phyloP scores from a whole-genome alignment of 2,113 vertebrate genomes.

The Lathamus discolor region DNA sequence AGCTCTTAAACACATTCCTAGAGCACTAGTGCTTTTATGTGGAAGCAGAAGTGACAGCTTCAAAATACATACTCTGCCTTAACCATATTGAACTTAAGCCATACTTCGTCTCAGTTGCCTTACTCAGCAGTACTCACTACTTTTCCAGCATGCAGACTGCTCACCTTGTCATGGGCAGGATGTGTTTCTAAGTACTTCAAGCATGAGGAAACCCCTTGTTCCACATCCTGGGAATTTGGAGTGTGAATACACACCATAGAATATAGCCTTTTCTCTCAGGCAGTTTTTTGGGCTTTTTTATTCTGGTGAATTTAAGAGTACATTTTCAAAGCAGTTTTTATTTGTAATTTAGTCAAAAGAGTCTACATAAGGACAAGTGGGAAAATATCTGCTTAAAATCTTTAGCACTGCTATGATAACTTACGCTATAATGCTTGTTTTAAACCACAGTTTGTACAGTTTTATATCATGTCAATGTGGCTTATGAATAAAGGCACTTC shows the following conservation, averaged over 20 bases:
- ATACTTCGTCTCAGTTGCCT: not conserved
- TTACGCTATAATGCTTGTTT: not conserved
- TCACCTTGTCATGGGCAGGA: not conserved
- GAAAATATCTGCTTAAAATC: not conserved
- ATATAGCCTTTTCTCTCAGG: not conserved
- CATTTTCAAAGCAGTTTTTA: not conserved
- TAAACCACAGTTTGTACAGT: not conserved
- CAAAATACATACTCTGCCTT: not conserved
- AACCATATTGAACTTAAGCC: not conserved
- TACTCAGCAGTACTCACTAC: not conserved
- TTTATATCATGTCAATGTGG: not conserved
- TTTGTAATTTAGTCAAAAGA: not conserved
- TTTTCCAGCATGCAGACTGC: not conserved
- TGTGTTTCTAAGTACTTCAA: not conserved
- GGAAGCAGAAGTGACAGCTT: not conserved
- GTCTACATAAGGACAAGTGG: not conserved
- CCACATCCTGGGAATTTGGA: not conserved
- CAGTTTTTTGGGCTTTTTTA: not conserved
- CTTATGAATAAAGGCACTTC: constrained; percentile 22
- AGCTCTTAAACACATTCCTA: not conserved
- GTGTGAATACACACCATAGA: not conserved
- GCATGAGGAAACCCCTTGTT: not conserved
- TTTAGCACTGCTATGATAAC: not conserved
- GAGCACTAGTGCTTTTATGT: not conserved
- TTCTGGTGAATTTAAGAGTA: not conserved